Conservation (phyloP, 1,140 invertebrate genomes). For the Apis dorsata region DNA sequence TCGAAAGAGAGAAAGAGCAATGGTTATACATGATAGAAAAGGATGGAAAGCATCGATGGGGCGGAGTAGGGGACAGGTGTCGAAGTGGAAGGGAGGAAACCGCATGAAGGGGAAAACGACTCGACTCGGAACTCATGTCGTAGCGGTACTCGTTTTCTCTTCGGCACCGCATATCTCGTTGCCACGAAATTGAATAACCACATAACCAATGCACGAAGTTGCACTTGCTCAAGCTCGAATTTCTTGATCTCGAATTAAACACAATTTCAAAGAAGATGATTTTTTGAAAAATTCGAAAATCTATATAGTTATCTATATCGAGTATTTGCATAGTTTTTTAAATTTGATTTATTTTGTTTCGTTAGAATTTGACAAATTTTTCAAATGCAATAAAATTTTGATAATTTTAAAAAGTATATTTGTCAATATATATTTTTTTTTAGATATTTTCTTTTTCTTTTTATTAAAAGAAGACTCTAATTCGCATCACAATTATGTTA, state of each 20-base stretch:
- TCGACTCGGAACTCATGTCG: conserved; percentile 59
- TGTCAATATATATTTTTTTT: background rate
- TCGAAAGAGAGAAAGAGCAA: background rate
- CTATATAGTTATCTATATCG: too few species aligned
- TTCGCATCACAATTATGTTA: conserved; percentile 11
- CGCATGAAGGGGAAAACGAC: conserved; percentile 58
- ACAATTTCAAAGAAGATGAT: background rate
- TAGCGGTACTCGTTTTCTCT: conserved; percentile 67
- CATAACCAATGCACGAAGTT: background rate
- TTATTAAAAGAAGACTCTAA: background rate
- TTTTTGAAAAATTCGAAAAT: background rate
- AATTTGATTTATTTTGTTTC: background rate
- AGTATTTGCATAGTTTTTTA: background rate
- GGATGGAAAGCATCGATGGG: too few species aligned
- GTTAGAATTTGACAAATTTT: background rate
- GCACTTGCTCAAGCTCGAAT: background rate
- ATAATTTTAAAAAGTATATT: background rate
- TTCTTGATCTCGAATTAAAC: background rate
- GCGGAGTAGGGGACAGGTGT: background rate
- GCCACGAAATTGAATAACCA: conserved; percentile 63
- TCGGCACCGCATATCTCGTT: conserved; percentile 55
- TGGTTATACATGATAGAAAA: background rate
- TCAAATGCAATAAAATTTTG: background rate
- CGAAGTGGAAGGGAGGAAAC: conserved; percentile 24
- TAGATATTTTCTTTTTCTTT: background rate